These are phyloP conservation scores for Shinisaurus crocodilurus DNA, from an alignment of 2,113 vertebrate species.

Conservation along the genomic window DNA sequence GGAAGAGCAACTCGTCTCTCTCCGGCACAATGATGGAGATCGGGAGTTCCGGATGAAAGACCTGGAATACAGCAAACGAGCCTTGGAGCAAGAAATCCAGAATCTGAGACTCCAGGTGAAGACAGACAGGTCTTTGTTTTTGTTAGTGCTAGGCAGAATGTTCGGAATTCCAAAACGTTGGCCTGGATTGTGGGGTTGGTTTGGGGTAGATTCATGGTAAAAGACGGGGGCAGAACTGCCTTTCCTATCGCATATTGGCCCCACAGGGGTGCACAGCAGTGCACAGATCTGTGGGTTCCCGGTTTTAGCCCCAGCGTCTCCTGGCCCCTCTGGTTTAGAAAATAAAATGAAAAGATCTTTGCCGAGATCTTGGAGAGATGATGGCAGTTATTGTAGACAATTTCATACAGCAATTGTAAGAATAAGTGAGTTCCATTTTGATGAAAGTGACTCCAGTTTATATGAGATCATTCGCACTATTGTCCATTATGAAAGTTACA, in stretches of 20 bases:
- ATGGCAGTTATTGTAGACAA: too few species aligned
- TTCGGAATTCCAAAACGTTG: background rate
- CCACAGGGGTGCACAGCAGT: background rate
- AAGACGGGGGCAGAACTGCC: background rate
- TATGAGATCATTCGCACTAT: fast-evolving
- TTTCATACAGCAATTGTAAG: too few species aligned
- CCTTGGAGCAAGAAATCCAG: conserved; percentile 91
- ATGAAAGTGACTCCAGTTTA: background rate
- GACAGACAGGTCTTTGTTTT: background rate
- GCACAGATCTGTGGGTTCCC: background rate
- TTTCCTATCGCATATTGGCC: too few species aligned
- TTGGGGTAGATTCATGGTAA: background rate
- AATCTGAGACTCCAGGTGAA: conserved; percentile 88
- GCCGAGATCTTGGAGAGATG: background rate
- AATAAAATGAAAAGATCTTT: background rate
- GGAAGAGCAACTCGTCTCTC: conserved; percentile 84
- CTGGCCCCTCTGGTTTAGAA: background rate
- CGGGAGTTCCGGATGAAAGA: conserved; percentile 90
- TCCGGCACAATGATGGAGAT: conserved; percentile 76
- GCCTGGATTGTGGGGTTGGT: background rate
- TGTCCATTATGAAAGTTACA: background rate
- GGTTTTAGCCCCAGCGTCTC: background rate
- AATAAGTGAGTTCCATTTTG: background rate
- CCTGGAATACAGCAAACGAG: conserved; percentile 83
- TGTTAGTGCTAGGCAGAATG: background rate